phyloP scores from a whole-genome alignment of 1,140 invertebrate genomes.

The Ceratitis capitata region DNA sequence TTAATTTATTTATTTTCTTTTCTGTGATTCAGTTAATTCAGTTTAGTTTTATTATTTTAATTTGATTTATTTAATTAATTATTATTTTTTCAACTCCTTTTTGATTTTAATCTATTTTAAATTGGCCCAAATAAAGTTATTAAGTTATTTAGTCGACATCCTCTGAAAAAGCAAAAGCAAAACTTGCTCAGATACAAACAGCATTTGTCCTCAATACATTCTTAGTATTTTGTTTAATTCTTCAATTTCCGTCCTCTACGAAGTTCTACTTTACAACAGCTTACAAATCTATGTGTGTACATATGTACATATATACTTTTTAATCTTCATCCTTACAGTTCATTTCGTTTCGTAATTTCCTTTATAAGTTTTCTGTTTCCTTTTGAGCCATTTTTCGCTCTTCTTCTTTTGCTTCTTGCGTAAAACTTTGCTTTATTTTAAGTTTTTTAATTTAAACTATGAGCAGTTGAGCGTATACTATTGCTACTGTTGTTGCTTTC shows the following conservation, averaged over 20 bases:
- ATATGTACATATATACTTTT: not conserved
- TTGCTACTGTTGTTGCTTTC: too few species aligned
- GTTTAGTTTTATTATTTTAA: too few species aligned
- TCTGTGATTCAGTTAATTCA: too few species aligned
- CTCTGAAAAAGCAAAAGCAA: not conserved
- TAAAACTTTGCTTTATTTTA: not conserved
- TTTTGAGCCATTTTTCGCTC: not conserved
- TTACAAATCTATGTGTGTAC: not conserved
- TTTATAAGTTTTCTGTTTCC: not conserved
- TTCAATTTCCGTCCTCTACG: conserved; percentile 38
- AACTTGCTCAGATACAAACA: not conserved
- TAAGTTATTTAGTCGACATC: not conserved
- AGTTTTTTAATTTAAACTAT: not conserved
- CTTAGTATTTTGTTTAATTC: not conserved
- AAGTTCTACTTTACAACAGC: too few species aligned
- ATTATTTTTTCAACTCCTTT: too few species aligned
- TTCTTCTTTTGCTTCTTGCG: not conserved
- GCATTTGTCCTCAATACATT: not conserved
- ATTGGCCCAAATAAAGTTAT: too few species aligned
- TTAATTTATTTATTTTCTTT: too few species aligned
- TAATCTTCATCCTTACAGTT: conserved; percentile 26
- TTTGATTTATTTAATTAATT: too few species aligned
- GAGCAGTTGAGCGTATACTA: too few species aligned
- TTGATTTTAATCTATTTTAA: too few species aligned
- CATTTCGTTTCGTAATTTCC: conserved; percentile 32